Evolutionary conservation across 2,888 invertebrate genomes (phyloP).

Genomic region (Orthosia gracilis): DNA sequence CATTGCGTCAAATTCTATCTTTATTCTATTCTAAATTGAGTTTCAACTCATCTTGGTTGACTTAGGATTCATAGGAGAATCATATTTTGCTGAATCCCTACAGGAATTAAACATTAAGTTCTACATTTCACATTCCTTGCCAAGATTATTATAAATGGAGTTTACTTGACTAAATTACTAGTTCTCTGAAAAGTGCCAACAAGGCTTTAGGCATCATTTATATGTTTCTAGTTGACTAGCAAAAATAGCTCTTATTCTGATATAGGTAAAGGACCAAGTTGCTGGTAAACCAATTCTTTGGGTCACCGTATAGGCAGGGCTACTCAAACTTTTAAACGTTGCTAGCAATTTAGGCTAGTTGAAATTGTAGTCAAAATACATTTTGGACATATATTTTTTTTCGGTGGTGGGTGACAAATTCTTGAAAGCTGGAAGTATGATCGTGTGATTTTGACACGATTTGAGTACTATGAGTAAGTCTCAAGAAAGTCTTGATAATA

Average conservation of each 20-base stretch:
- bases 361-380: conserved; percentile 19
- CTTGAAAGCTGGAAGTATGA: conserved; percentile 5
- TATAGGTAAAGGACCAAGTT: conserved; percentile 22
- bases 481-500: conserved; percentile 23
- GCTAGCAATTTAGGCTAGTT: conserved; percentile 36
- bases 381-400: conserved; percentile 11
- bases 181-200: conserved; percentile 39
- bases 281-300: conserved; percentile 54
- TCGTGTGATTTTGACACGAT: conserved; percentile 3
- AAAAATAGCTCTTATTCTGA: conserved; percentile 43
- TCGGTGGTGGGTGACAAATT: conserved; percentile 38
- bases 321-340: conserved; percentile 48
- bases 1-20: neutral
- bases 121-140: neutral
- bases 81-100: neutral
- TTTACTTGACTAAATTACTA: conserved; percentile 40
- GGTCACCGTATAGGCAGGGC: conserved; percentile 44
- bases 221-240: conserved; percentile 29
- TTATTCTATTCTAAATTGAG: too few relatives aligned
- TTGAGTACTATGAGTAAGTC: conserved; percentile 3
- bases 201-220: conserved; percentile 30
- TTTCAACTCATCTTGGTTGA: conserved; percentile 6
- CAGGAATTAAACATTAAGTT: neutral
- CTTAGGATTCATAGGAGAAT: neutral
- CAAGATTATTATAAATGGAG: neutral